A percentile compares a stretch with the other conserved stretches of the same genome.
These are phyloP conservation scores for Saccostrea glomerata DNA, from an alignment of 1,140 invertebrate genomes.

Conservation along the genomic window DNA sequence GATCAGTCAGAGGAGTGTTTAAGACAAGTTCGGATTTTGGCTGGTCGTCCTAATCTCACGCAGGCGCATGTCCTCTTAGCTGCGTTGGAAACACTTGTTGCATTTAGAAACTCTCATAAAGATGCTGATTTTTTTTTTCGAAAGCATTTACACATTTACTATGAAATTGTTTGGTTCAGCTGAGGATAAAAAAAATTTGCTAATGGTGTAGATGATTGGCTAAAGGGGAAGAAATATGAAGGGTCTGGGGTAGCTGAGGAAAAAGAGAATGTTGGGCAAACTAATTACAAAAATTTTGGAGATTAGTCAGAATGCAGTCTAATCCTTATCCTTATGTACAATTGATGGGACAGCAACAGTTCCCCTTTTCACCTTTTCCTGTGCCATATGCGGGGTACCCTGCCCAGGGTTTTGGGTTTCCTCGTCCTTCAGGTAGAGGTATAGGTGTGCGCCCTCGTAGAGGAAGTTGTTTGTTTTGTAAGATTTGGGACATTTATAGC, in stretches of 20 bases:
- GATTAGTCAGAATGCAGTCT: conserved; percentile 22
- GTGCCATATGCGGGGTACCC: background rate
- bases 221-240: conserved; percentile 46
- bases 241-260: background rate
- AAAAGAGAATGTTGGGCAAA: background rate
- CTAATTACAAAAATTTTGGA: conserved; percentile 6
- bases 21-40: conserved; percentile 42
- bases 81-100: conserved; percentile 44
- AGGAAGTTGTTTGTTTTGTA: conserved; percentile 44
- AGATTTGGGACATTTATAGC: conserved; percentile 47
- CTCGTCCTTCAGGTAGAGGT: background rate
- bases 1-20: conserved; percentile 43
- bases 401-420: conserved; percentile 29
- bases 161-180: conserved; percentile 48
- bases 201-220: conserved; percentile 46
- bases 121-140: conserved; percentile 38
- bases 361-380: conserved; percentile 39
- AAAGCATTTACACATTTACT: conserved; percentile 39
- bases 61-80: conserved; percentile 39
- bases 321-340: conserved; percentile 32
- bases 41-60: conserved; percentile 38
- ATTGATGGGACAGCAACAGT: conserved; percentile 26
- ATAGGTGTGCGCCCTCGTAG: conserved; percentile 8
- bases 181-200: conserved; percentile 50
- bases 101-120: conserved; percentile 34